These are phyloP conservation scores for Penaeus vannamei DNA, from an alignment of 1,140 invertebrate species.

Conservation along the genomic window DNA sequence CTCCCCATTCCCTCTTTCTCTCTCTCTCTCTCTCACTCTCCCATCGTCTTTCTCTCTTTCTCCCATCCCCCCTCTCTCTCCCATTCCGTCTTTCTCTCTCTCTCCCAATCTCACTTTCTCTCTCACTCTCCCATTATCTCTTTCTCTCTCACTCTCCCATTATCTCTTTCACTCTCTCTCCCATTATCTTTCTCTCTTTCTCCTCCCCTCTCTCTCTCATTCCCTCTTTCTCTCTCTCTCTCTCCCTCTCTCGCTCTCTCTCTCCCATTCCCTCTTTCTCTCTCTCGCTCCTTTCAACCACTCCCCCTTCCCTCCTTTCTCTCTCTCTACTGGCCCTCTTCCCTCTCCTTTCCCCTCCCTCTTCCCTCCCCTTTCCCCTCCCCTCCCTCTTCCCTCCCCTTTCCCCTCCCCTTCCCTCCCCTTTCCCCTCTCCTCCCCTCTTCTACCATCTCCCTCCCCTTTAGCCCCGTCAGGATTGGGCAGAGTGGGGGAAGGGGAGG, in stretches of 20 bases:
- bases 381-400: no score
- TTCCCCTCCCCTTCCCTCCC: no score
- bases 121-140: constrained; percentile 29
- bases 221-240: constrained; percentile 1
- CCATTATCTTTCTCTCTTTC: neutral
- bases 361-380: no score
- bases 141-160: constrained; percentile 10
- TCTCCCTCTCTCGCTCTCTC: neutral
- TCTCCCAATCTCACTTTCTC: constrained; percentile 26
- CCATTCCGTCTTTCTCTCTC: constrained; percentile 21
- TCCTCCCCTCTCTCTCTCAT: neutral
- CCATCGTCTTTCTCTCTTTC: neutral
- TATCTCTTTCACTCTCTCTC: neutral
- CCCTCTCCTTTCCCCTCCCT: no score
- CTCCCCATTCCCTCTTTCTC: neutral
- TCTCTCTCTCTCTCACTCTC: neutral
- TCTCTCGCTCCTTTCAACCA: neutral
- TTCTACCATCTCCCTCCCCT: no score
- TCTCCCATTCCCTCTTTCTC: no score
- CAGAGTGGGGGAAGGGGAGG: no score
- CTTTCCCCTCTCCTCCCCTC: no score
- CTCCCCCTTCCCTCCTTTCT: no score
- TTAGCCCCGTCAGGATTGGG: no score
- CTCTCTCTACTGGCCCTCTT: no score
- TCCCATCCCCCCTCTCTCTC: neutral